A percentile compares a stretch with the other conserved stretches of the same genome.
Conservation (phyloP, 2,113 vertebrate genomes). For the Copsychus sechellarum region DNA sequence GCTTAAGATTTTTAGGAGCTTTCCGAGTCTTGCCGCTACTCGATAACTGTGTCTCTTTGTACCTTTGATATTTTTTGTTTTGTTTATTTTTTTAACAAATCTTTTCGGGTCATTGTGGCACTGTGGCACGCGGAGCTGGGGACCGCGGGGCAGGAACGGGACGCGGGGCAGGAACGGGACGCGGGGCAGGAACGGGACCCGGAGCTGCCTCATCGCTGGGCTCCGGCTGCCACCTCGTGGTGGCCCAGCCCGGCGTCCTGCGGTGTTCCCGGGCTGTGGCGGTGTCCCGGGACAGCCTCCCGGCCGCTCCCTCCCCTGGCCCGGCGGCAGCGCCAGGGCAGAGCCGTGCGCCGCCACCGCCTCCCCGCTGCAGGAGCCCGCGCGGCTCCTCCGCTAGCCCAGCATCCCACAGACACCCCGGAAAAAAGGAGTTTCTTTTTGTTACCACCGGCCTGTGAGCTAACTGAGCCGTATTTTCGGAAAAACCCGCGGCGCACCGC, state of each 20-base stretch:
- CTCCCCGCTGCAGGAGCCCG: accelerated
- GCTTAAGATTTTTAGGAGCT: neutral
- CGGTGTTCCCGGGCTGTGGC: accelerated
- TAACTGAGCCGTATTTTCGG: neutral
- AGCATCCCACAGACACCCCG: accelerated
- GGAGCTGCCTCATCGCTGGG: neutral
- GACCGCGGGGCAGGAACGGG: no score
- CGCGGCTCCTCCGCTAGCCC: accelerated
- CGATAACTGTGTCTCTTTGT: accelerated
- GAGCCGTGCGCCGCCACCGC: neutral
- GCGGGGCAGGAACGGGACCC: accelerated
- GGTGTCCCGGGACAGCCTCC: accelerated
- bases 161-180: accelerated
- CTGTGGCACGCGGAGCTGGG: neutral
- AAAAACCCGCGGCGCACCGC: no score
- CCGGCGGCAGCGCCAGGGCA: neutral
- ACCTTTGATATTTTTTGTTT: neutral
- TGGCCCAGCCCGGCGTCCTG: neutral
- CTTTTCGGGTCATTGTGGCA: neutral
- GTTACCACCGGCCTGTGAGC: neutral
- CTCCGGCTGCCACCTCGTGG: slow-evolving; percentile 46
- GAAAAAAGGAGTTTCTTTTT: neutral
- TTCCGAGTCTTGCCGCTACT: neutral
- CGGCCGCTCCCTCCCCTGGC: neutral
- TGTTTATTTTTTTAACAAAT: neutral